These are phyloP conservation scores for Dinoponera quadriceps DNA, from an alignment of 1,140 invertebrate species.

Conservation along the genomic window DNA sequence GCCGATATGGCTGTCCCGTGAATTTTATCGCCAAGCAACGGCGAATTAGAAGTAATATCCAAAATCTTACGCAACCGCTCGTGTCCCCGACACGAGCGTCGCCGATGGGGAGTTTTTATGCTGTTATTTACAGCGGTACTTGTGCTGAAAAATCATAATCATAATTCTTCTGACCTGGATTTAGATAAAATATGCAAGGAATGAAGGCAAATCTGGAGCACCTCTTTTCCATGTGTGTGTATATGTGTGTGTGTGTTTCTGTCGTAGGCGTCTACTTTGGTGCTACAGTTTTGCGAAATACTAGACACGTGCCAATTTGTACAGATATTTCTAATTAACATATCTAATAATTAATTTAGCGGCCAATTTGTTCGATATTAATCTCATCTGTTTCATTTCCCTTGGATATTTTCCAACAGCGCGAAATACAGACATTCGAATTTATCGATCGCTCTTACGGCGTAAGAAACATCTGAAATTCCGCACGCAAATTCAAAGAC, in stretches of 20 bases:
- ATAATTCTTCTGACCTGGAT: background rate
- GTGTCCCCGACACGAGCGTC: background rate
- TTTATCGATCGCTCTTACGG: background rate
- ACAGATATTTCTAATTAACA: slow-evolving; percentile 7
- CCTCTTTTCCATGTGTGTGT: background rate
- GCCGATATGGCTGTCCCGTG: slow-evolving; percentile 74
- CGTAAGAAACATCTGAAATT: background rate
- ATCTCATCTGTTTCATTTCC: background rate
- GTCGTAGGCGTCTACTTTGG: background rate
- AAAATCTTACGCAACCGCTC: slow-evolving; percentile 48
- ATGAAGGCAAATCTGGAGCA: background rate
- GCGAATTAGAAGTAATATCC: slow-evolving; percentile 72
- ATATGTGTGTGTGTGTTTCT: background rate
- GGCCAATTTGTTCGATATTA: background rate
- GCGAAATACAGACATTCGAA: background rate
- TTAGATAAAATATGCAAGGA: background rate
- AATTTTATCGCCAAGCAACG: slow-evolving; percentile 79
- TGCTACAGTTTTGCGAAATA: background rate
- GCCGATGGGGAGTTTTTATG: background rate
- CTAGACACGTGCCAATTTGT: background rate
- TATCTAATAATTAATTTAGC: background rate
- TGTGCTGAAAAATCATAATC: background rate
- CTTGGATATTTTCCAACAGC: background rate
- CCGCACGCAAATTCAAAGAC: background rate
- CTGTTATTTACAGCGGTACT: background rate